These are phyloP conservation scores for Tauraco erythrolophus DNA, from an alignment of 2,113 vertebrate genomes.

Conservation along the genomic window DNA sequence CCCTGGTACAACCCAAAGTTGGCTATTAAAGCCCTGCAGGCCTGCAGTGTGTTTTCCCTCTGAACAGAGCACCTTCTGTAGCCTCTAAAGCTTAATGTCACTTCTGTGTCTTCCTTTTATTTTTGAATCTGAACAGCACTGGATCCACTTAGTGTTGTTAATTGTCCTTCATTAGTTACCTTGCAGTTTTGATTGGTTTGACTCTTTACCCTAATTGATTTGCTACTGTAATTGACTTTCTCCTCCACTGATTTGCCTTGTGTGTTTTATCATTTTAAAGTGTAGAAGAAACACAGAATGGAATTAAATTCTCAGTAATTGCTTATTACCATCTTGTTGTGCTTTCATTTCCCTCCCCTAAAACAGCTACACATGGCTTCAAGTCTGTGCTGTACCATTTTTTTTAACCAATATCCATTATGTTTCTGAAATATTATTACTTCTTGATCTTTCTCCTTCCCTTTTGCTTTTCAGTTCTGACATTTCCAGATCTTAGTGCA, in stretches of 20 bases:
- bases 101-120: neutral
- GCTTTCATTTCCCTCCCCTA: neutral
- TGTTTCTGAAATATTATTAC: neutral
- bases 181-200: conserved; percentile 66
- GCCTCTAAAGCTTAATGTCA: neutral
- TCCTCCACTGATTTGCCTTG: conserved; percentile 46
- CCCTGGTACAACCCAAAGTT: neutral
- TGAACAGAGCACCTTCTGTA: neutral
- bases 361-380: neutral
- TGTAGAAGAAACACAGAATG: conserved; percentile 47
- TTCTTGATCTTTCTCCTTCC: neutral
- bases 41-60: neutral
- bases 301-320: conserved; percentile 64
- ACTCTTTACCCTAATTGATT: conserved; percentile 70
- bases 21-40: neutral
- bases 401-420: neutral
- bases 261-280: conserved; percentile 45
- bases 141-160: conserved; percentile 44
- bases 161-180: conserved; percentile 68
- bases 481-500: neutral
- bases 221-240: conserved; percentile 65
- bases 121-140: neutral
- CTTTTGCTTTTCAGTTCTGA: neutral
- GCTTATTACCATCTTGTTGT: conserved; percentile 34
- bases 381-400: neutral